Evolutionary conservation across 2,797 vertebrate genomes (phyloP), one percentile per base, ranked within the genome.

Genomic region (Helicolenus hilgendorfi): DNA sequence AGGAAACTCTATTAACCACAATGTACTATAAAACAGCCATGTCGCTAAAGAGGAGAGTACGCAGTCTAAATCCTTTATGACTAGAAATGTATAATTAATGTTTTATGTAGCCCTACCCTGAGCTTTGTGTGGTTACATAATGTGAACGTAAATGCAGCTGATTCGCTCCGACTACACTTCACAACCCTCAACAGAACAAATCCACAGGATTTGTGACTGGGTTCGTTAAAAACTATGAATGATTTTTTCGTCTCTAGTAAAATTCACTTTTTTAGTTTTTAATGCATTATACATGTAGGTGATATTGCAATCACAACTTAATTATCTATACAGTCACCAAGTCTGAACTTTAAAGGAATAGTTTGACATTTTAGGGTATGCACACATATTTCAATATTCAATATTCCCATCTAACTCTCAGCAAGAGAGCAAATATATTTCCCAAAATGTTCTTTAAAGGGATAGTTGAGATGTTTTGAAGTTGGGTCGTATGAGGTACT

Each of bases 61-160:
- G 26, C 70, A 22, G 49, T 71, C 62, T 90, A 77, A 92, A 94
- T 94, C 83, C 80, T 91, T 93, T 55, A 94, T 93, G 85, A 91
- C 69, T 68, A 64, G 35, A 79, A 76, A 92, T 92, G 77, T 36
- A 58, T 73, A 31, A 92, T 92, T 79, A 4, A 94, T 92, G 36
- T 75, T 90, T 89, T 13, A 88, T 84, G 81, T 27, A 33, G 72
- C 29, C 33, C 55, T 31, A 64, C 73, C 80, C 85, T 83, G 22
- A 84, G 70, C 31, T 80, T 74, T 82, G 72, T 79, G 22, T 15
- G 41, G 35, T 89, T 86, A 83, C 69, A 73, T 86, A 90, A 91
- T 75, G 20, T 36, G 26, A 55, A 65, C 15, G 27, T 29, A 65
- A 71, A 72, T 62, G 71, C 36, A 65, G 41, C 41, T 22, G 63